phyloP scores from a whole-genome alignment of 1,140 invertebrate species.

The Halyomorpha halys region DNA sequence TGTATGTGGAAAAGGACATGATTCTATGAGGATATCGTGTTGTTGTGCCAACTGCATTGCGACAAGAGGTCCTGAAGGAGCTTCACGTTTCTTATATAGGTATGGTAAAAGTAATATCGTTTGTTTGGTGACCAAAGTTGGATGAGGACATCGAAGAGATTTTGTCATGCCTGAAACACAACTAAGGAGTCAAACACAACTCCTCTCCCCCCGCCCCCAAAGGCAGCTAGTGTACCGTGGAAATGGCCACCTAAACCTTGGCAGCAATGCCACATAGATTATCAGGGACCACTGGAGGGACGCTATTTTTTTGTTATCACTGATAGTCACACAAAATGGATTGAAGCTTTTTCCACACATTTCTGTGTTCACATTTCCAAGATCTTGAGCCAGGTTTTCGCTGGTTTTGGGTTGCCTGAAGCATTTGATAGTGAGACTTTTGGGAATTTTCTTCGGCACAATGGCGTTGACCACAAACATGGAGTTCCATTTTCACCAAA shows the following conservation, averaged over 20 bases:
- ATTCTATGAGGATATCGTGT: slow-evolving; percentile 26
- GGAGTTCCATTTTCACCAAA: slow-evolving; percentile 13
- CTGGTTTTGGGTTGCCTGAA: neutral
- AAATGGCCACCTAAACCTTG: too few species aligned
- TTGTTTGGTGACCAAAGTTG: slow-evolving; percentile 36
- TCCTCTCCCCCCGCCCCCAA: neutral
- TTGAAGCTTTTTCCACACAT: too few species aligned
- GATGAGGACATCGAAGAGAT: slow-evolving; percentile 34
- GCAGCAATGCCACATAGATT: too few species aligned
- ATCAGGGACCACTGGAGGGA: too few species aligned
- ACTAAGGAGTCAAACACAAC: too few species aligned
- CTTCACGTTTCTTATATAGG: slow-evolving; percentile 26
- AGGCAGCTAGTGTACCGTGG: neutral
- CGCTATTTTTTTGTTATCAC: too few species aligned
- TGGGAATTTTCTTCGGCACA: slow-evolving; percentile 2
- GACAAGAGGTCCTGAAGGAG: slow-evolving; percentile 34
- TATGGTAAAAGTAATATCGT: slow-evolving; percentile 35
- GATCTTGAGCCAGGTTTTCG: slow-evolving; percentile 2
- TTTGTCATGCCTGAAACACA: slow-evolving; percentile 4
- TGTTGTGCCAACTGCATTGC: slow-evolving; percentile 33
- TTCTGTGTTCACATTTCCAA: too few species aligned
- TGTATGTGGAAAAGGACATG: slow-evolving; percentile 3
- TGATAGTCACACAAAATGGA: too few species aligned
- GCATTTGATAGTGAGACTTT: slow-evolving; percentile 10
- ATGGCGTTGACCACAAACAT: slow-evolving; percentile 14